Conservation (phyloP, 2,797 vertebrate species). For the Arctocebus calabarensis region DNA sequence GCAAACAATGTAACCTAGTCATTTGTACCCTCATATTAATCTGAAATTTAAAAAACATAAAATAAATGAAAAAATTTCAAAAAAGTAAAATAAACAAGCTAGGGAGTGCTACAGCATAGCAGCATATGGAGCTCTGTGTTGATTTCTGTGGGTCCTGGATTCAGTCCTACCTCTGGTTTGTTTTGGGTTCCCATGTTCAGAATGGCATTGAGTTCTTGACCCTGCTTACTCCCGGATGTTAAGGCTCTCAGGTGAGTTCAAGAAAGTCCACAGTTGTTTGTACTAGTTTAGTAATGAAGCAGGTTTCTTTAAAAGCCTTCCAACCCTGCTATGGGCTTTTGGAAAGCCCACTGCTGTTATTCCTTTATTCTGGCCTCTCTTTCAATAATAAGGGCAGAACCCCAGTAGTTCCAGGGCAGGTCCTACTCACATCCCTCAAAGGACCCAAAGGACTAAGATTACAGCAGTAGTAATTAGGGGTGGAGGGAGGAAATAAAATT, state of each 20-base stretch:
- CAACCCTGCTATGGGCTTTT: not conserved
- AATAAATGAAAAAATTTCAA: not conserved
- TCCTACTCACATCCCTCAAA: not conserved
- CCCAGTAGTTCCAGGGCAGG: not conserved
- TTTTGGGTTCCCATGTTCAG: not conserved
- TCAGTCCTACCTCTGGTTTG: not conserved
- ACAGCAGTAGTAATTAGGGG: not conserved
- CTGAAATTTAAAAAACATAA: not conserved
- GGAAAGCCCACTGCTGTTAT: not conserved
- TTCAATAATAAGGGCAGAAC: not conserved
- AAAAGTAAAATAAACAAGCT: not conserved
- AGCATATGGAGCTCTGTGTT: not conserved
- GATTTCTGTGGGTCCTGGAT: not conserved
- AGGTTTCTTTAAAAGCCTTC: constrained; percentile 12
- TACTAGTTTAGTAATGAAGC: not conserved
- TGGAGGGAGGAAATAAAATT: too few relatives aligned
- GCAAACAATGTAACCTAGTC: too few relatives aligned
- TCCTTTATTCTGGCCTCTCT: not conserved
- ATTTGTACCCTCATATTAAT: too few relatives aligned
- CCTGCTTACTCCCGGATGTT: not conserved
- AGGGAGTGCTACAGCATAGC: not conserved
- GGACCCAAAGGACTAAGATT: not conserved
- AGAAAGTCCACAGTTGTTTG: not conserved
- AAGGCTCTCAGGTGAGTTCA: not conserved
- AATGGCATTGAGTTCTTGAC: not conserved